Base-by-base conservation (phyloP, 1,140 invertebrate genomes). In the Atta colombica region DNA sequence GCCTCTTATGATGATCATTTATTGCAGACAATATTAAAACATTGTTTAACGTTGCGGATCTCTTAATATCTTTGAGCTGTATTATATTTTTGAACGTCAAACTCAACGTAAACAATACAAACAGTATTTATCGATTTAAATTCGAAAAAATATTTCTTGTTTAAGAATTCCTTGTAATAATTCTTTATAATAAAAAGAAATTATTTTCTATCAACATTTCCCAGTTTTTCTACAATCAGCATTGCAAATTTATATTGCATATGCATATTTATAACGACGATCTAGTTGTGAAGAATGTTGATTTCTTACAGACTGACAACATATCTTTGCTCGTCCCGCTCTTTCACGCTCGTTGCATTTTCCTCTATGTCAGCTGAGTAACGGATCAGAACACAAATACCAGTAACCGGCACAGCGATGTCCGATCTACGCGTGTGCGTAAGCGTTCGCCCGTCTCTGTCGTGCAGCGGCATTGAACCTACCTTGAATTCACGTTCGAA, bases 401-500 rank as follows among this genome's bases (percentile, higher is more conserved):
- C 35, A 25, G 18, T 18, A 53, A 75, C 63, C 75, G 74, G 85
- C 77, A 65, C 65, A 60, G 74, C 31, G 31, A 68, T 55, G 80
- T 35, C 31, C 53, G 87, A 84, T 87, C 72, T 31, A 85, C 55
- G 21, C 25, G 60, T 66, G 51, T 75, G 60, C 63, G 45, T 66
- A 84, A 39, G 25, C 28, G 61, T 45, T 71, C 88, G 49, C 74
- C 58, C 81, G 90, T 90, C 65, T 77, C 69, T 71, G 86, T 60
- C 87, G 77, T 85, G 87, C 87, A 86, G 89, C 93, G 94, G 93
- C 94, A 95, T 94, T 95, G 94, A 95, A 93, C 92, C 93, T 94
- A 92, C 93, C 92, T 93, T 94, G 92, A 87, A 74, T 91, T 92
- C 86, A 85, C 91, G 89, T 88, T 92, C 85, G 87, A 92, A 88